These are phyloP conservation scores for Sturnira hondurensis DNA, from an alignment of 2,113 vertebrate species.

Conservation along the genomic window DNA sequence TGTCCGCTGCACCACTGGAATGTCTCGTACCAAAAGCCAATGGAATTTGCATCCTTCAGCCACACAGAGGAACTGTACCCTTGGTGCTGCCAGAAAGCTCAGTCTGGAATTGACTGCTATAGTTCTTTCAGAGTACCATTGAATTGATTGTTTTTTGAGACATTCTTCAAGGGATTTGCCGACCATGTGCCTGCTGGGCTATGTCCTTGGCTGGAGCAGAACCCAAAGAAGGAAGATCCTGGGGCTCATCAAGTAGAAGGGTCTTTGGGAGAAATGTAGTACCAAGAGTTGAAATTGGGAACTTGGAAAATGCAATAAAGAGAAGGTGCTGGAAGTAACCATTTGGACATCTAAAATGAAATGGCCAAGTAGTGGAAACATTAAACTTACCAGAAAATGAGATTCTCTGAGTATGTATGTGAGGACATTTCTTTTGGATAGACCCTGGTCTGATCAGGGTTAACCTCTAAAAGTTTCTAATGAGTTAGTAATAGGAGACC, in stretches of 20 bases:
- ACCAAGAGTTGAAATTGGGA: conserved; percentile 28
- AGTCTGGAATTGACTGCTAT: conserved; percentile 65
- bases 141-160: conserved; percentile 59
- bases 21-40: conserved; percentile 59
- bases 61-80: conserved; percentile 52
- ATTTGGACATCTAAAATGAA: not conserved
- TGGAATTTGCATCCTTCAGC: conserved; percentile 65
- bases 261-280: not conserved
- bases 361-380: not conserved
- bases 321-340: not conserved
- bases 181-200: not conserved
- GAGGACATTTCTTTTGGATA: not conserved
- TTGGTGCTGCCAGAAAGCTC: conserved; percentile 55
- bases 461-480: not conserved
- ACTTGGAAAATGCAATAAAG: conserved; percentile 23
- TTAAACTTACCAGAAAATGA: not conserved
- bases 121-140: conserved; percentile 20
- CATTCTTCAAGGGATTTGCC: conserved; percentile 24
- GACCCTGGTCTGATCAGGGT: not conserved
- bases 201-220: not conserved
- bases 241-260: not conserved
- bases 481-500: not conserved
- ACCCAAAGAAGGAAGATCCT: not conserved
- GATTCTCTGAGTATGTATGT: not conserved
- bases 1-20: conserved; percentile 55